These are phyloP conservation scores for Perodicticus potto DNA, from an alignment of 2,797 vertebrate genomes.

Conservation along the genomic window DNA sequence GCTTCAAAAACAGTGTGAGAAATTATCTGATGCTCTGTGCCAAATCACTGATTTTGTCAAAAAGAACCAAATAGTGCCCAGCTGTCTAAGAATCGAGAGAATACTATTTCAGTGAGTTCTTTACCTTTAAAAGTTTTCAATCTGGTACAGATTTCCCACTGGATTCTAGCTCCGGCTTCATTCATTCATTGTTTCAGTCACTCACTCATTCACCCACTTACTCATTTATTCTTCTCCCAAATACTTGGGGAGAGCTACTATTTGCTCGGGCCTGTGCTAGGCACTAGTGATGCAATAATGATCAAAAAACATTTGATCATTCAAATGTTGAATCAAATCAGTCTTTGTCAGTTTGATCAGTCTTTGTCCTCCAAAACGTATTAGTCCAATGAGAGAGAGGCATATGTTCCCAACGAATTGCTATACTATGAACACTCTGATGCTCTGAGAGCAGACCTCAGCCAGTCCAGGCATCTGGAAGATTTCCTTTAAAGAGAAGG, in stretches of 20 bases:
- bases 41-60: conserved; percentile 46
- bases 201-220: background rate
- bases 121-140: conserved; percentile 14
- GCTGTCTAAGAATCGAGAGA: conserved; percentile 35
- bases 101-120: background rate
- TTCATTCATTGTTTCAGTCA: background rate
- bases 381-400: background rate
- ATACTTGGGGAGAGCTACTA: background rate
- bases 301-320: background rate
- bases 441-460: background rate
- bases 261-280: background rate
- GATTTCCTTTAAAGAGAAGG: background rate
- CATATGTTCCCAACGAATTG: background rate
- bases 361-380: background rate
- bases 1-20: conserved; percentile 58
- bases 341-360: too few species aligned
- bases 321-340: too few species aligned
- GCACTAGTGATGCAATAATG: background rate
- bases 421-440: background rate
- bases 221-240: background rate
- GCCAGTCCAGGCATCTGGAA: background rate
- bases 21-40: conserved; percentile 53
- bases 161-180: background rate
- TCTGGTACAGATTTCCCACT: background rate
- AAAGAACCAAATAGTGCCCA: conserved; percentile 27